phyloP scores from a whole-genome alignment of 2,888 invertebrate genomes.

The Oscheius sp. region DNA sequence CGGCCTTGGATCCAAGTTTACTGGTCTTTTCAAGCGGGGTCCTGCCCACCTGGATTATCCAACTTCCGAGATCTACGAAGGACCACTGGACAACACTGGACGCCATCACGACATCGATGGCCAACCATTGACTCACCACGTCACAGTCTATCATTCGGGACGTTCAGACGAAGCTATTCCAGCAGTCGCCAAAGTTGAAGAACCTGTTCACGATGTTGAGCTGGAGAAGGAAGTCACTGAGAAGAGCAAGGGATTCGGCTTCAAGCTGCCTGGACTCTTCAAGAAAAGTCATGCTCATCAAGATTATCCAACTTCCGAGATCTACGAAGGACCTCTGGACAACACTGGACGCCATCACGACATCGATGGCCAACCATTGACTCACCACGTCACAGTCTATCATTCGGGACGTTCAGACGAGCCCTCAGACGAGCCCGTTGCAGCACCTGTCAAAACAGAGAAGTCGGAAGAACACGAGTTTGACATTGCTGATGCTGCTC shows the following conservation, averaged over 20 bases:
- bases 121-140: constrained; percentile 41
- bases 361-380: constrained; percentile 48
- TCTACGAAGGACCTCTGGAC: constrained; percentile 40
- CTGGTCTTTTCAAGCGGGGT: constrained; percentile 52
- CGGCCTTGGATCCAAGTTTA: constrained; percentile 41
- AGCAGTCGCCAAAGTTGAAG: neutral
- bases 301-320: constrained; percentile 52
- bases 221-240: constrained; percentile 2
- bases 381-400: constrained; percentile 48
- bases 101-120: constrained; percentile 37
- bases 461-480: neutral
- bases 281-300: constrained; percentile 51
- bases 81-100: constrained; percentile 39
- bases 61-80: constrained; percentile 37
- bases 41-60: constrained; percentile 59
- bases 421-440: constrained; percentile 26
- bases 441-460: neutral
- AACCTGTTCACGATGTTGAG: constrained; percentile 3
- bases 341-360: constrained; percentile 40
- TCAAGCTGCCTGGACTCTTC: constrained; percentile 51
- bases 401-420: constrained; percentile 25
- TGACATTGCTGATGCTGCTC: constrained; percentile 17
- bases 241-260: constrained; percentile 31
- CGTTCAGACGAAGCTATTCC: constrained; percentile 32
- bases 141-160: constrained; percentile 46